A percentile compares a stretch with the other conserved stretches of the same genome.
Conservation (phyloP, 37 sponge, comb jelly and placozoan species). For the Bolinopsis microptera region DNA sequence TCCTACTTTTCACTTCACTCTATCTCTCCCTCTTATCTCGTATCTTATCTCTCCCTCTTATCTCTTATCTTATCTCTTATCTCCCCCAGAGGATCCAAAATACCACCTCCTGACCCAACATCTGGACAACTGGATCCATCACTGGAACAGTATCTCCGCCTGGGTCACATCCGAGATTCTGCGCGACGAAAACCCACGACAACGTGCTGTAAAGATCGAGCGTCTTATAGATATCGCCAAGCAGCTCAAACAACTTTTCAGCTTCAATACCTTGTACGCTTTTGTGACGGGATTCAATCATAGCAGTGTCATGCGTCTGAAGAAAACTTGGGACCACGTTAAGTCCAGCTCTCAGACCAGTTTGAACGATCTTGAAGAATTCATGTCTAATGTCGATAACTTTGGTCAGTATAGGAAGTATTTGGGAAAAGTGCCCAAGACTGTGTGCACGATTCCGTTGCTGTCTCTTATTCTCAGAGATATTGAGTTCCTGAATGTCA, state of each 20-base stretch:
- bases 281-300: slow-evolving; percentile 49
- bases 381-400: slow-evolving; percentile 35
- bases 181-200: slow-evolving; percentile 39
- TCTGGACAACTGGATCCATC: slow-evolving; percentile 55
- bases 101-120: slow-evolving; percentile 56
- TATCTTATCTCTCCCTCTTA: not conserved
- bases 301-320: not conserved
- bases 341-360: slow-evolving; percentile 45
- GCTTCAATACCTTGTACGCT: slow-evolving; percentile 57
- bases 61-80: not conserved
- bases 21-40: not conserved
- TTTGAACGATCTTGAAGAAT: slow-evolving; percentile 34
- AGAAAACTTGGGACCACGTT: slow-evolving; percentile 56
- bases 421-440: not conserved
- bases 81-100: slow-evolving; percentile 29
- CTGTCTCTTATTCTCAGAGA: slow-evolving; percentile 6
- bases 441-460: slow-evolving; percentile 45
- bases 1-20: too few relatives aligned
- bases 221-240: slow-evolving; percentile 34
- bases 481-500: slow-evolving; percentile 63
- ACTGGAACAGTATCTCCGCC: slow-evolving; percentile 50
- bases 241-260: slow-evolving; percentile 55
- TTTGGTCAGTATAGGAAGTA: slow-evolving; percentile 27
- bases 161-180: slow-evolving; percentile 61
- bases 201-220: slow-evolving; percentile 45